phyloP scores from a whole-genome alignment of 2,888 invertebrate species.

The Taenaris catops region DNA sequence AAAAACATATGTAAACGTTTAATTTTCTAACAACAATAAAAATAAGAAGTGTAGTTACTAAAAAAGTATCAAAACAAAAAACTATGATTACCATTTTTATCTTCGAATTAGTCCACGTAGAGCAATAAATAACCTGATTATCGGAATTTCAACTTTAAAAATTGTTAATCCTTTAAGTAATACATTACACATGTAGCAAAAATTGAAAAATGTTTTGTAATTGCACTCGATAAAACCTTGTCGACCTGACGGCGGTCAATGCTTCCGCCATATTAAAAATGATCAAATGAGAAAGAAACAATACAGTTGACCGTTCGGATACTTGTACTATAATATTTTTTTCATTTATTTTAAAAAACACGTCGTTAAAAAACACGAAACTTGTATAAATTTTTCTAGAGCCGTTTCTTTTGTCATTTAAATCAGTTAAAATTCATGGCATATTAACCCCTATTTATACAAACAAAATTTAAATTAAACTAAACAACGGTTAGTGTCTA shows the following conservation, averaged over 20 bases:
- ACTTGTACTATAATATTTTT: no score
- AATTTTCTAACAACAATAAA: conserved; percentile 42
- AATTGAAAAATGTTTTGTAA: conserved; percentile 41
- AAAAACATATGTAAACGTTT: conserved; percentile 26
- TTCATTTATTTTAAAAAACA: no score
- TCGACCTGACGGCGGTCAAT: conserved; percentile 73
- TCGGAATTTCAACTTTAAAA: conserved; percentile 27
- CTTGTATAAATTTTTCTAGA: no score
- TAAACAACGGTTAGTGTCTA: no score
- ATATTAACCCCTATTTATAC: background rate
- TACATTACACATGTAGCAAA: conserved; percentile 42
- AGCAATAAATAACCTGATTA: conserved; percentile 20
- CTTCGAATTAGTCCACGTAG: conserved; percentile 33
- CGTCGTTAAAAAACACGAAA: no score
- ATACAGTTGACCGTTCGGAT: conserved; percentile 28
- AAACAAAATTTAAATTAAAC: no score
- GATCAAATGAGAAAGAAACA: conserved; percentile 55
- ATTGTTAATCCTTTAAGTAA: conserved; percentile 35
- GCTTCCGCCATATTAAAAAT: conserved; percentile 77
- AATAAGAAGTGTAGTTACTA: conserved; percentile 62
- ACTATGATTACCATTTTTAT: conserved; percentile 79
- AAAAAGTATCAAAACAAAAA: conserved; percentile 81
- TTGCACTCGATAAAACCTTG: conserved; percentile 53
- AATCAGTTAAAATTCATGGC: no score
- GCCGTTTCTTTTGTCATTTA: no score